Evolutionary conservation across 2,797 vertebrate genomes (phyloP).

Genomic region (Clamator glandarius): DNA sequence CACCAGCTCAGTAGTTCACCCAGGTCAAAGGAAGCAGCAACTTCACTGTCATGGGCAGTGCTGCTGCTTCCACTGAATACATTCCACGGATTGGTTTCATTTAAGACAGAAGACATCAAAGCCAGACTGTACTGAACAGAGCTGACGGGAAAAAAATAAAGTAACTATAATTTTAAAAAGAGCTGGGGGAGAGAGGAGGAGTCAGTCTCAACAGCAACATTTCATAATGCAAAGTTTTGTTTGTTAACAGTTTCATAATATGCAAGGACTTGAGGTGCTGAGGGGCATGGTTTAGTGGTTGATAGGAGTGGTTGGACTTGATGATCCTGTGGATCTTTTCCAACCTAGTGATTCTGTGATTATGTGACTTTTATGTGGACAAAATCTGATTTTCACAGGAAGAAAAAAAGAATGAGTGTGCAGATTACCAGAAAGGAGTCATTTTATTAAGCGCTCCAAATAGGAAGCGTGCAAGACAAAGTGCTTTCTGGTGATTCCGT

Average conservation of each 20-base stretch:
- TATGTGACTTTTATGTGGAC: background rate
- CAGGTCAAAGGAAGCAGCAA: background rate
- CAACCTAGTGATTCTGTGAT: too few relatives aligned
- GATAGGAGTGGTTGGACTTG: too few relatives aligned
- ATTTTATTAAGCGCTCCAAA: background rate
- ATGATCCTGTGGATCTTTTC: too few relatives aligned
- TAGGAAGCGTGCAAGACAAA: background rate
- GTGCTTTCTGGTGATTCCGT: background rate
- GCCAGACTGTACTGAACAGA: background rate
- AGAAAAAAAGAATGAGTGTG: background rate
- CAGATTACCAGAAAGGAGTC: background rate
- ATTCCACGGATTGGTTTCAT: background rate
- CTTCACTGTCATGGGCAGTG: rapidly evolving
- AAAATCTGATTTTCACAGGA: background rate
- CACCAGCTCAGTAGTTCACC: background rate
- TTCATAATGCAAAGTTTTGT: background rate
- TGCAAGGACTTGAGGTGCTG: background rate
- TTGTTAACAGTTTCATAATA: background rate
- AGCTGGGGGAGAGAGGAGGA: background rate
- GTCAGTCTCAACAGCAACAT: background rate
- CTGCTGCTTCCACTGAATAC: background rate
- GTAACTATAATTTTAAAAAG: background rate
- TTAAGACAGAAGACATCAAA: background rate
- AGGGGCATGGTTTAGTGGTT: too few relatives aligned
- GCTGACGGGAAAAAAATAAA: background rate